Percentiles rank a stretch among this genome's conserved stretches.
Conservation (phyloP, 2,797 vertebrate genomes). For the Cryptoblepharus egeriae region DNA sequence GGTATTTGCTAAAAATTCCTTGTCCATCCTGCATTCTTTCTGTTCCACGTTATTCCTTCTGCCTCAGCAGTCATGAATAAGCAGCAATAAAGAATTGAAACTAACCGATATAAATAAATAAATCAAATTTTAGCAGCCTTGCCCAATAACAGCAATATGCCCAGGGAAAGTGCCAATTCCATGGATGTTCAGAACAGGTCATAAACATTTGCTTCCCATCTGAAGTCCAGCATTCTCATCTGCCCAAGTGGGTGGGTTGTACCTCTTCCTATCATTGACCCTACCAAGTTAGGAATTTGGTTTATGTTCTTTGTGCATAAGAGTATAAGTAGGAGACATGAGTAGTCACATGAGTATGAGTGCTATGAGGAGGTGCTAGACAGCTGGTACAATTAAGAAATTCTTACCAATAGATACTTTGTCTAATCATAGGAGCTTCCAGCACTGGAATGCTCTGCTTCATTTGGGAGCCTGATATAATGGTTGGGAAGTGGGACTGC, state of each 20-base stretch:
- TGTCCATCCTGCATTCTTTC: background rate
- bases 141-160: background rate
- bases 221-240: background rate
- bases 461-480: no score
- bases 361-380: no score
- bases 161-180: background rate
- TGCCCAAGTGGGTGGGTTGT: background rate
- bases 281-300: background rate
- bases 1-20: background rate
- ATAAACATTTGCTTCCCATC: background rate
- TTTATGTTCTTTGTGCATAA: no score
- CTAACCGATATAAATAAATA: background rate
- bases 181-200: background rate
- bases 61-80: background rate
- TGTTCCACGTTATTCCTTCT: background rate
- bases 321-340: no score
- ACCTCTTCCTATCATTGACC: background rate
- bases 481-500: no score
- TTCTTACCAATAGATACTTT: no score
- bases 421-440: no score
- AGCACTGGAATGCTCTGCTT: no score
- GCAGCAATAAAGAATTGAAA: background rate
- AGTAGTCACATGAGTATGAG: no score
- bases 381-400: no score
- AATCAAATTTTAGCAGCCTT: background rate